These are phyloP conservation scores for Macquaria australasica DNA, from an alignment of 2,113 vertebrate genomes.

Conservation along the genomic window DNA sequence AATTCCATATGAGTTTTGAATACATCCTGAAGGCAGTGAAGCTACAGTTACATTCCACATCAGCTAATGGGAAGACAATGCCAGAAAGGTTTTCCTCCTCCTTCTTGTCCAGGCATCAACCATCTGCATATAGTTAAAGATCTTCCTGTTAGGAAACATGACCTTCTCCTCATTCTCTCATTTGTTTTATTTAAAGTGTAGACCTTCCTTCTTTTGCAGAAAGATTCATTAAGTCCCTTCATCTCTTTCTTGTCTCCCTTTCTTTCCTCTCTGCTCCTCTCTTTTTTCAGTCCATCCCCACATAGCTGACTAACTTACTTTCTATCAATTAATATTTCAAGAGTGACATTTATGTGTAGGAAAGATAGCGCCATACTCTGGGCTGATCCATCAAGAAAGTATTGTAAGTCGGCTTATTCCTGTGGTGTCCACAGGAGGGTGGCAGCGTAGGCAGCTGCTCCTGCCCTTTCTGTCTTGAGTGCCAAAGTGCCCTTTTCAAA, in stretches of 20 bases:
- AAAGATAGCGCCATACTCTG: neutral
- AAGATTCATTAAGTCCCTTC: constrained; percentile 4
- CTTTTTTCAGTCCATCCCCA: neutral
- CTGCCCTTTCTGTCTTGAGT: neutral
- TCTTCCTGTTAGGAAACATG: constrained; percentile 17
- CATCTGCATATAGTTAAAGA: constrained; percentile 34
- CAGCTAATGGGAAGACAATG: constrained; percentile 21
- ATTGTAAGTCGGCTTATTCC: neutral
- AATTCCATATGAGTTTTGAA: constrained; percentile 22
- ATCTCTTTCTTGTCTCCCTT: neutral
- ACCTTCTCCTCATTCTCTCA: neutral
- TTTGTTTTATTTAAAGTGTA: constrained; percentile 13
- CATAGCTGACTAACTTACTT: neutral
- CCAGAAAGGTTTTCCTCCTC: neutral
- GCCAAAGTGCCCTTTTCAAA: constrained; percentile 19
- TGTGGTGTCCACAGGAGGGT: constrained; percentile 9
- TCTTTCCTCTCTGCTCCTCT: neutral
- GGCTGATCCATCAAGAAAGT: neutral
- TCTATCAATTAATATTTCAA: neutral
- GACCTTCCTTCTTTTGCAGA: constrained; percentile 4
- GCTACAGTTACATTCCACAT: neutral
- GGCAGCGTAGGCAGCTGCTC: neutral
- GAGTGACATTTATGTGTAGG: neutral
- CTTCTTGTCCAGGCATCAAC: neutral
- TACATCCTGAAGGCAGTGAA: constrained; percentile 11